phyloP scores from a whole-genome alignment of 2,888 invertebrate species.

The Leucoptera coffeella region DNA sequence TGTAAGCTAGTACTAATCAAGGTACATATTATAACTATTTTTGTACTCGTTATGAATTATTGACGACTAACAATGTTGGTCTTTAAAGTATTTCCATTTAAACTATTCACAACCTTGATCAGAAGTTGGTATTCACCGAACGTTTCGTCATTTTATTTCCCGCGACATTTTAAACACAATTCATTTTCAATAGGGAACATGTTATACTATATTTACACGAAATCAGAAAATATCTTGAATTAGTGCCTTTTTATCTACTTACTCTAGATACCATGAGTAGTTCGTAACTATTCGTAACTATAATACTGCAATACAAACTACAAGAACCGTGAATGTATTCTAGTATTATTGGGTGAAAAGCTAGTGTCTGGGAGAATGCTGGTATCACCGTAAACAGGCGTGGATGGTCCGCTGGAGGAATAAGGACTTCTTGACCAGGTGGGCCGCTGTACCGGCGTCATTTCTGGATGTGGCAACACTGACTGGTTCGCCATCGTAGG shows the following conservation, averaged over 20 bases:
- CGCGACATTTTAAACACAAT: too few species aligned
- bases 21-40: too few species aligned
- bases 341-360: conserved; percentile 24
- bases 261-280: conserved; percentile 1
- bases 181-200: too few species aligned
- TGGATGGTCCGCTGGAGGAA: conserved; percentile 10
- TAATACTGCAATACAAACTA: too few species aligned
- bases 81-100: too few species aligned
- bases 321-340: conserved; percentile 26
- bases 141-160: too few species aligned
- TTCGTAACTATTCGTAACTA: too few species aligned
- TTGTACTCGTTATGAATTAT: too few species aligned
- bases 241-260: not conserved
- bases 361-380: conserved; percentile 27
- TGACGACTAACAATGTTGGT: too few species aligned
- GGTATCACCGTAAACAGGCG: conserved; percentile 32
- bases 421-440: conserved; percentile 9
- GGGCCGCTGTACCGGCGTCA: not conserved
- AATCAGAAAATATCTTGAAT: not conserved
- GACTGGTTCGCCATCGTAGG: conserved; percentile 14
- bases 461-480: conserved; percentile 6
- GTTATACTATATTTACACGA: not conserved
- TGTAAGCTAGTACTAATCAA: too few species aligned
- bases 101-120: too few species aligned
- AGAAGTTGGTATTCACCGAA: too few species aligned